Evolutionary conservation across 2,888 invertebrate species (phyloP), one percentile per base, ranked within the genome.

Genomic region (Bursaphelenchus okinawaensis): DNA sequence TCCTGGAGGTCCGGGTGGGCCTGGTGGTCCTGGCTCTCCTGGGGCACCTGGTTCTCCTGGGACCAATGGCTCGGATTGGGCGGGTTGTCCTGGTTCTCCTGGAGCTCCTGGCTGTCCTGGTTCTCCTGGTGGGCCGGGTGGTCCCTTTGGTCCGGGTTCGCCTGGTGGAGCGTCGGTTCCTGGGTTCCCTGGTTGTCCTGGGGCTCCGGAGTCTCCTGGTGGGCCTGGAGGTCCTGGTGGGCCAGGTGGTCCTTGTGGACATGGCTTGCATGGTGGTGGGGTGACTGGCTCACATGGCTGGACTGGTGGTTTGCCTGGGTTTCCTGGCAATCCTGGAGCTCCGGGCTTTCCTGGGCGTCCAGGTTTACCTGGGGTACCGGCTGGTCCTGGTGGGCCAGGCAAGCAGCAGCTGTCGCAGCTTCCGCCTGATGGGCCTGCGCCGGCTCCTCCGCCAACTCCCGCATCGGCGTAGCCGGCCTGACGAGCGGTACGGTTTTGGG

Each of bases 341-440:
- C 40, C 80, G 40, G 79, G 78, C 22, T 76, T 75, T 65, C 79
- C 80, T 58, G 78, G 80, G 68, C 72, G 75, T 68, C 80, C 80
- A 57, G 80, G 81, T 19, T 71, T 58, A 57, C 81, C 9, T 22
- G 20, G 23, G n/a, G 40, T 40, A 4, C 40, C 40, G 40, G 40
- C 40, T 12, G 70, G 70, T 12, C 68, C 68, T 40, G 68, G 54
- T 52, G 66, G 54, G 22, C 68, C 55, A 6, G 55, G 55, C 61
- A 70, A 55, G 40, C 70, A 70, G 70, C 69, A 69, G 7, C 31
- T 69, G 29, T 74, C 75, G 23, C 69, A 67, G 28, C 67, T 68
- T 24, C 62, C 58, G 7, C 19, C 61, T 12, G 58, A 52, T 51
- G 40, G 67, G 23, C 1, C 24, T n/a, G 27, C 70, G 12, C 69